Percentiles rank a stretch among this genome's conserved stretches.
phyloP scores from a whole-genome alignment of 1,140 invertebrate genomes.

The Diplogasteroides magnus region DNA sequence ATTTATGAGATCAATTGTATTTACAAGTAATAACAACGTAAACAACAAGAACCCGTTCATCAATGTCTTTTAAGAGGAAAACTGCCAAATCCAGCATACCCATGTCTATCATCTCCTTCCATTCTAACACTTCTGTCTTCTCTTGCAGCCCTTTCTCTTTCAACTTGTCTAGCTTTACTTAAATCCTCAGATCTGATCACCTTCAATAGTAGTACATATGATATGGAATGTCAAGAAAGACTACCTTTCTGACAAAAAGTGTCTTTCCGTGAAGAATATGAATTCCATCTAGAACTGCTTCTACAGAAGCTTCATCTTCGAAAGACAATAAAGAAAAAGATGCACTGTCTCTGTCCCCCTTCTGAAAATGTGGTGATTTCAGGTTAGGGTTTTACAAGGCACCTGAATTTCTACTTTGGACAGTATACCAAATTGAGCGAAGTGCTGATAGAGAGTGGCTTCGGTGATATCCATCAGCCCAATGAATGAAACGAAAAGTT shows the following conservation, averaged over 20 bases:
- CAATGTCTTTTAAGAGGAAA: neutral
- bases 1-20: neutral
- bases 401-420: conserved; percentile 2
- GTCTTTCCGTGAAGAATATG: neutral
- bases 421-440: conserved; percentile 17
- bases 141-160: neutral
- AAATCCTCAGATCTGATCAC: neutral
- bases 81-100: neutral
- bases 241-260: neutral
- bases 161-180: neutral
- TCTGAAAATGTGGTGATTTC: neutral
- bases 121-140: neutral
- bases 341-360: too few species aligned
- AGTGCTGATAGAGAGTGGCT: neutral
- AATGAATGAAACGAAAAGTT: conserved; percentile 14
- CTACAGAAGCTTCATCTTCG: neutral
- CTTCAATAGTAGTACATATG: neutral
- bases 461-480: conserved; percentile 2
- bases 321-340: neutral
- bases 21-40: neutral
- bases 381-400: too few species aligned
- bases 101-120: neutral
- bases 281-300: neutral
- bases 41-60: neutral
- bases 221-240: neutral